These are phyloP conservation scores for Acronicta alni DNA, from an alignment of 2,888 invertebrate species.

Conservation along the genomic window DNA sequence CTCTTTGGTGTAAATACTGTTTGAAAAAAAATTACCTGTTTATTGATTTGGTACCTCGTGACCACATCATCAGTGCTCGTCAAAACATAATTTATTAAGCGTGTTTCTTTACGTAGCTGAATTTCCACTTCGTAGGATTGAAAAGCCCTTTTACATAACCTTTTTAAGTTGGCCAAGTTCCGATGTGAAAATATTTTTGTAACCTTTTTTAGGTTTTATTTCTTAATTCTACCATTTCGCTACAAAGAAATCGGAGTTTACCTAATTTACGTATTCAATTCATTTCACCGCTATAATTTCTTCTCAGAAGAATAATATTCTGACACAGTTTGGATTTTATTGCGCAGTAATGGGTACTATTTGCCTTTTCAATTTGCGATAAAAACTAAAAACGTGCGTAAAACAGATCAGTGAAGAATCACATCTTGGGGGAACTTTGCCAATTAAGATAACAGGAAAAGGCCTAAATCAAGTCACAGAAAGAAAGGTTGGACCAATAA, in stretches of 20 bases:
- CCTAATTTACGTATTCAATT: background rate
- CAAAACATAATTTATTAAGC: too few species aligned
- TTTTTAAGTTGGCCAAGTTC: background rate
- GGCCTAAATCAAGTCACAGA: slow-evolving; percentile 81
- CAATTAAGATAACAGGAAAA: slow-evolving; percentile 81
- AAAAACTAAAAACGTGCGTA: slow-evolving; percentile 54
- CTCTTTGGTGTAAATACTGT: too few species aligned
- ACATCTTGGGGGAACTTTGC: slow-evolving; percentile 72
- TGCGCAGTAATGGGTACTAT: slow-evolving; percentile 19
- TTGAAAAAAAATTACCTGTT: too few species aligned
- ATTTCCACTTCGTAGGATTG: background rate
- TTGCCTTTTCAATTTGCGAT: slow-evolving; percentile 49
- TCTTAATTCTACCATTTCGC: background rate
- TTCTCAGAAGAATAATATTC: background rate
- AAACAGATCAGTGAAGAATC: slow-evolving; percentile 62
- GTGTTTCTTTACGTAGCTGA: too few species aligned
- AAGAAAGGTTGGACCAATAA: slow-evolving; percentile 80
- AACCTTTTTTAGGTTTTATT: background rate
- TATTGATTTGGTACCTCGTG: too few species aligned
- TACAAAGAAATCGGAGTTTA: background rate
- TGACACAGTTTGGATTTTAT: slow-evolving; percentile 2
- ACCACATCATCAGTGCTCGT: too few species aligned
- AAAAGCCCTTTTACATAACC: slow-evolving; percentile 1
- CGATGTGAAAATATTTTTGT: background rate
- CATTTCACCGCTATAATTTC: background rate